Evolutionary conservation across 2,113 vertebrate species (phyloP), one percentile per base, ranked within the genome.

Genomic region (Prunella fulvescens): DNA sequence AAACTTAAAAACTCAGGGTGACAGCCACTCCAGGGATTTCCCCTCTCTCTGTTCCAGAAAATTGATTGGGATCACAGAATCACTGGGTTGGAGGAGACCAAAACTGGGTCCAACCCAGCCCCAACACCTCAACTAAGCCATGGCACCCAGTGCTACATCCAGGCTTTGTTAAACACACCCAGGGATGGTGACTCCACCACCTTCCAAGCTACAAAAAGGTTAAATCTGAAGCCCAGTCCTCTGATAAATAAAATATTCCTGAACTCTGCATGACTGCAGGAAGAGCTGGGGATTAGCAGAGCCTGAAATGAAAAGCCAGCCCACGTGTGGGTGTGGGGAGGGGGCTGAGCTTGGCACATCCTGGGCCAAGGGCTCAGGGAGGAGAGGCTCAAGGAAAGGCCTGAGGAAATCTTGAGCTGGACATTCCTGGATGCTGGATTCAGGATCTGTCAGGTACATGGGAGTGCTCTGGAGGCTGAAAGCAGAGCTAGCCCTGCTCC

Each of bases 171-270:
- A 45, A 45, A 45, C 44, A 45, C 44, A 45, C 9, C 44, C 44
- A 45, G 44, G 44, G 44, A 19, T 45, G 44, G 44, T 45, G 44
- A 45, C 19, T 45, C 19, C 44, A 20, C 19, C 44, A 57, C 18
- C 25, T 78, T 47, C 61, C 15, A 61, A 60, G 44, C 7, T 50
- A 28, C 39, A 20, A n/a, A 89, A 78, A 71, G 44, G 91, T 94
- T 90, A 90, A 83, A 78, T 84, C 73, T 86, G n/a, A 81, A 91
- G 73, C 65, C 42, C 82, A 92, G 88, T 44, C 57, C 40, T 58
- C 40, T 67, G 57, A 76, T 92, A 87, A 92, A 92, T 92, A 82
- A 93, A 94, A 93, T 67, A 93, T 56, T 50, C 60, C 61, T 58
- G 65, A 82, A 39, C 42, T 71, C 65, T 45, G 78, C 44, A 20